Evolutionary conservation across 1,140 invertebrate species (phyloP).

Genomic region (Drosophila neocordata): DNA sequence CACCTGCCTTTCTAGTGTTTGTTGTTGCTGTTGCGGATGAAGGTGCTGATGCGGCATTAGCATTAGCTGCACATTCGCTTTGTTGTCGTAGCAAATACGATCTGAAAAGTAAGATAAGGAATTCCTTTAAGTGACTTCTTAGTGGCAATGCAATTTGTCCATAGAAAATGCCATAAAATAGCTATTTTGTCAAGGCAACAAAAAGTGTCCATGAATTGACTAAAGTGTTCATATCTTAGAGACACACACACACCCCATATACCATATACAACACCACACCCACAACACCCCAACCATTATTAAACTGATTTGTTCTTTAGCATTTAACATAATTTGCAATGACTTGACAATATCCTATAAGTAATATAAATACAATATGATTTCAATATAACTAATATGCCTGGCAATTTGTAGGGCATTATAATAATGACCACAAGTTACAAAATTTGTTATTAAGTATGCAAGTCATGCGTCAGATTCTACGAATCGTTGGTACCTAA

Average conservation of each 20-base stretch:
- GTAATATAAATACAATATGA: neutral
- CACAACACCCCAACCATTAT: too few relatives aligned
- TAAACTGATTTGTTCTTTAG: conserved; percentile 4
- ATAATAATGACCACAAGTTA: conserved; percentile 45
- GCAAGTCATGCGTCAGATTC: conserved; percentile 75
- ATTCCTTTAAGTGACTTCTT: conserved; percentile 52
- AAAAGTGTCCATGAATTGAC: conserved; percentile 68
- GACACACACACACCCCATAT: conserved; percentile 24
- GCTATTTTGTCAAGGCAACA: conserved; percentile 50
- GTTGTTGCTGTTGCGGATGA: conserved; percentile 27
- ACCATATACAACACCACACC: conserved; percentile 11
- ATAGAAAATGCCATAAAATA: conserved; percentile 45
- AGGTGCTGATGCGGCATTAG: conserved; percentile 52
- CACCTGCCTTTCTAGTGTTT: conserved; percentile 11
- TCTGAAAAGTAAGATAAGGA: conserved; percentile 72
- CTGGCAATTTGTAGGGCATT: conserved; percentile 34
- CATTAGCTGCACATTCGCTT: conserved; percentile 69
- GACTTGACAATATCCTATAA: neutral
- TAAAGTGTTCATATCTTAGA: conserved; percentile 70
- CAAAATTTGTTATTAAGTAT: conserved; percentile 71
- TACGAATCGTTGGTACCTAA: conserved; percentile 78
- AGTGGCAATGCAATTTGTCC: conserved; percentile 44
- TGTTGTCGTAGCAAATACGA: conserved; percentile 57
- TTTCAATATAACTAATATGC: conserved; percentile 2
- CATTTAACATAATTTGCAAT: neutral